Percentiles rank a stretch among this genome's conserved stretches.
phyloP scores from a whole-genome alignment of 1,140 invertebrate species.

The Augochlora pura region DNA sequence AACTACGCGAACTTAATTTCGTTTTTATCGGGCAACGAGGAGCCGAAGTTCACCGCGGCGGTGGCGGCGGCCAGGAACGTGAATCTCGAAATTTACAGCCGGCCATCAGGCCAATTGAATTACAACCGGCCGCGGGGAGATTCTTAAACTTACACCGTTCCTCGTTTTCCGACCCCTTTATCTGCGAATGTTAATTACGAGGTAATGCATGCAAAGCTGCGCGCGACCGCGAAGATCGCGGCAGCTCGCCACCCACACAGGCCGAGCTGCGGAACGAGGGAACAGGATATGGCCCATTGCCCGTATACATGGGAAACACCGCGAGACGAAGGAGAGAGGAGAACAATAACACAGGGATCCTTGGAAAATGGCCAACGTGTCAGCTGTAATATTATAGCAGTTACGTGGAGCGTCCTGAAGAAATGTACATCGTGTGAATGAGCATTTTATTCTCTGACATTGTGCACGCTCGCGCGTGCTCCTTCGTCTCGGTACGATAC shows the following conservation, averaged over 20 bases:
- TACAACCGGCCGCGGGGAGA: neutral
- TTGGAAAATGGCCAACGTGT: slow-evolving; percentile 70
- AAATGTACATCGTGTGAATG: slow-evolving; percentile 61
- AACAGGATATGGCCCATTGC: slow-evolving; percentile 18
- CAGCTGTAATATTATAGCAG: slow-evolving; percentile 69
- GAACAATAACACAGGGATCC: slow-evolving; percentile 65
- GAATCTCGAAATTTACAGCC: neutral
- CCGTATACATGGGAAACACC: neutral
- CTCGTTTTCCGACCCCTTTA: neutral
- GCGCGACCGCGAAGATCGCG: slow-evolving; percentile 36
- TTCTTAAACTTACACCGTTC: neutral
- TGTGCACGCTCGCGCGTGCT: neutral
- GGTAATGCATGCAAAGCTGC: slow-evolving; percentile 66
- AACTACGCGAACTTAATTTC: slow-evolving; percentile 15
- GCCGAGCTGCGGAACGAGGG: neutral
- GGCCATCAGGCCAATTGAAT: neutral
- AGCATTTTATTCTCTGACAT: slow-evolving; percentile 64
- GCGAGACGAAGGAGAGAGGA: slow-evolving; percentile 6
- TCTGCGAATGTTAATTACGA: slow-evolving; percentile 65
- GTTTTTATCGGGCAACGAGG: neutral
- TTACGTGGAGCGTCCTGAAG: slow-evolving; percentile 67
- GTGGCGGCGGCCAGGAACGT: too few relatives aligned
- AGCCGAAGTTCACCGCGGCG: neutral
- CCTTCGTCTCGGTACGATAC: neutral
- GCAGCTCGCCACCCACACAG: slow-evolving; percentile 36